These are phyloP conservation scores for Drosophila varians DNA, from an alignment of 1,140 invertebrate genomes.

Conservation along the genomic window DNA sequence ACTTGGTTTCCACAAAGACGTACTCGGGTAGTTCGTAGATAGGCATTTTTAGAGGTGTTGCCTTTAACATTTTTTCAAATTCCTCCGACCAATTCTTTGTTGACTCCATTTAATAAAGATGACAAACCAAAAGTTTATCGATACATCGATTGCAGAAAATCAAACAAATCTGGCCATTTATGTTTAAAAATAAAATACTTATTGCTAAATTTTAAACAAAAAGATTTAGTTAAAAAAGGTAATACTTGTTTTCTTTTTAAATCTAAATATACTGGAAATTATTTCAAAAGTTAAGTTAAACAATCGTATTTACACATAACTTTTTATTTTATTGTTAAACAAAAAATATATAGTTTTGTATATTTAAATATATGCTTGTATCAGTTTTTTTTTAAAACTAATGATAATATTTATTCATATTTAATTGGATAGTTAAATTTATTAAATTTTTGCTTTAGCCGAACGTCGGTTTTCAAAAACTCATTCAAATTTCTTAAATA, in stretches of 20 bases:
- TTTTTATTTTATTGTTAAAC: slow-evolving; percentile 56
- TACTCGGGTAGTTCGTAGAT: slow-evolving; percentile 45
- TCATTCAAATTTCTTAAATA: slow-evolving; percentile 55
- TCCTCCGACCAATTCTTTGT: neutral
- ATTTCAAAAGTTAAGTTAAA: neutral
- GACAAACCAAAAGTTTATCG: neutral
- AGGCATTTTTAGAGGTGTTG: slow-evolving; percentile 17
- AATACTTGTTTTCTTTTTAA: too few species aligned
- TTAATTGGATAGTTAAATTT: slow-evolving; percentile 24
- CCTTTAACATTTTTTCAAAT: neutral
- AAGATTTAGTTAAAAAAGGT: too few species aligned
- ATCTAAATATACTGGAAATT: too few species aligned
- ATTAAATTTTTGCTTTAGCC: slow-evolving; percentile 38
- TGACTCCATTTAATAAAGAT: neutral
- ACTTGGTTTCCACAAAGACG: slow-evolving; percentile 41
- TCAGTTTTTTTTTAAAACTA: slow-evolving; percentile 38
- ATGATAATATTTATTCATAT: slow-evolving; percentile 25
- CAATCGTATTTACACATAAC: slow-evolving; percentile 25
- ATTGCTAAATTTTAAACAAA: too few species aligned
- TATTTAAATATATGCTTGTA: slow-evolving; percentile 25
- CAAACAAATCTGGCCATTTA: too few species aligned
- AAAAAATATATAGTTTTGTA: slow-evolving; percentile 36
- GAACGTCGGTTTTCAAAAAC: slow-evolving; percentile 30
- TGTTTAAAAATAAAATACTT: too few species aligned
- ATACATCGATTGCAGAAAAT: neutral